Base-by-base conservation (phyloP, 2,113 vertebrate genomes). In the Erpornis zantholeuca region DNA sequence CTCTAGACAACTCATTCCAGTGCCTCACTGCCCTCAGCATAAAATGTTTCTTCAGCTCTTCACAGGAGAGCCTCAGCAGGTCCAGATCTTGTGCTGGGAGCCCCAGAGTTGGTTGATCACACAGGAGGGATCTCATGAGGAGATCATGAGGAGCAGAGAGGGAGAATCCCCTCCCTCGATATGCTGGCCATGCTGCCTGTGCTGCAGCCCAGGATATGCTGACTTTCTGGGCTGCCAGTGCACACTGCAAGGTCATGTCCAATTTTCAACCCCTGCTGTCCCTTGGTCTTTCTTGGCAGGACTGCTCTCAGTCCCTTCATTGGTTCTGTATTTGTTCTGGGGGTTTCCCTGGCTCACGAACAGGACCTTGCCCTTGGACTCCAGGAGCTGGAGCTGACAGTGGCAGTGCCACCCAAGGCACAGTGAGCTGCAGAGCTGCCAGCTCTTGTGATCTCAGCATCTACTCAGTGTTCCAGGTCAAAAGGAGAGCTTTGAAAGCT, bases 131-230 rank as follows among this genome's bases (percentile, higher is more conserved):
- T 21, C 29, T 40, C 23, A 31, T 0, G 0, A 61, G 25, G 11
- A 31, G 21, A 47, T n/a, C n/a, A n/a, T n/a, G n/a, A n/a, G n/a
- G 54, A 76, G 29, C 25, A 61, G n/a, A 61, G 45, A 45, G 69
- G 40, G 6, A 59, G 7, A n/a, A 22, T 24, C 20, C n/a, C 28
- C 24, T 60, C 13, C 38, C 45, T 68, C 11, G 3, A 1, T 11
- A 2, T 6, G 7, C 77, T 82, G 19, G 2, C 38, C 60, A 22
- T 0, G 0, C 70, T 68, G 38, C 53, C 21, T 17, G 38, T 35
- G n/a, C 3, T 38, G 38, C 38, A 73, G 44, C 86, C 53, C 45
- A 40, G 69, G 45, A 4, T 9, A 6, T 29, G 9, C 1, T 82
- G 47, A 9, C 3, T 61, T 82, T 54, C 63, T 76, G 63, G n/a